These are phyloP conservation scores for Caenorhabditis drosophilae DNA, from an alignment of 2,888 invertebrate species.

Conservation along the genomic window DNA sequence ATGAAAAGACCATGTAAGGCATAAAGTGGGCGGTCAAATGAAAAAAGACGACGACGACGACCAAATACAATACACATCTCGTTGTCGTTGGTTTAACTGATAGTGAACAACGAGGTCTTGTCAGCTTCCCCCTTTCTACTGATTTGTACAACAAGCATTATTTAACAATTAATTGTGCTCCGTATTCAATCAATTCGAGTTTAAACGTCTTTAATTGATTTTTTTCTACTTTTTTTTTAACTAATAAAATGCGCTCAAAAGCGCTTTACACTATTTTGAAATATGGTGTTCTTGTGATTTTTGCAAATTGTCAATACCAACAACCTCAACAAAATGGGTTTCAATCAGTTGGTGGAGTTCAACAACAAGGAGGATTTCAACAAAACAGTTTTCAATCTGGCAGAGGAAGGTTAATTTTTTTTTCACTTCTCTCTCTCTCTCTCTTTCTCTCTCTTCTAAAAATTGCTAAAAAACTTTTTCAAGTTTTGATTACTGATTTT, in stretches of 20 bases:
- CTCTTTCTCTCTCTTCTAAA: too few relatives aligned
- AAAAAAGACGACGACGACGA: too few relatives aligned
- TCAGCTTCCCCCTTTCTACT: slow-evolving; percentile 25
- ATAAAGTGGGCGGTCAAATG: too few relatives aligned
- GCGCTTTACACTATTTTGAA: too few relatives aligned
- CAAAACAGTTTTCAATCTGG: neutral
- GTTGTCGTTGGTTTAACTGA: too few relatives aligned
- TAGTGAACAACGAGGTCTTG: too few relatives aligned
- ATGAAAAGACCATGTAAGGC: too few relatives aligned
- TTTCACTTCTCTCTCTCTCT: neutral
- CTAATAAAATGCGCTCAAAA: slow-evolving; percentile 15
- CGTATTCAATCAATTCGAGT: too few relatives aligned
- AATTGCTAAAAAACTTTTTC: too few relatives aligned
- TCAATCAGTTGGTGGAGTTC: slow-evolving; percentile 19
- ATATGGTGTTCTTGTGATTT: too few relatives aligned
- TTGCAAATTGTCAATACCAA: slow-evolving; percentile 8
- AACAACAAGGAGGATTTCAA: slow-evolving; percentile 17
- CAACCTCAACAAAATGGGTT: slow-evolving; percentile 29
- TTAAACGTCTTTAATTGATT: slow-evolving; percentile 2
- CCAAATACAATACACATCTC: too few relatives aligned
- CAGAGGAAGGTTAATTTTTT: neutral
- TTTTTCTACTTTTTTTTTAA: slow-evolving; percentile 3
- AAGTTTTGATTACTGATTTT: neutral
- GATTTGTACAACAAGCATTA: slow-evolving; percentile 34
- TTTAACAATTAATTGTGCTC: slow-evolving; percentile 15